Evolutionary conservation across 2,888 invertebrate species (phyloP).

Genomic region (Digitonthophagus gazella): DNA sequence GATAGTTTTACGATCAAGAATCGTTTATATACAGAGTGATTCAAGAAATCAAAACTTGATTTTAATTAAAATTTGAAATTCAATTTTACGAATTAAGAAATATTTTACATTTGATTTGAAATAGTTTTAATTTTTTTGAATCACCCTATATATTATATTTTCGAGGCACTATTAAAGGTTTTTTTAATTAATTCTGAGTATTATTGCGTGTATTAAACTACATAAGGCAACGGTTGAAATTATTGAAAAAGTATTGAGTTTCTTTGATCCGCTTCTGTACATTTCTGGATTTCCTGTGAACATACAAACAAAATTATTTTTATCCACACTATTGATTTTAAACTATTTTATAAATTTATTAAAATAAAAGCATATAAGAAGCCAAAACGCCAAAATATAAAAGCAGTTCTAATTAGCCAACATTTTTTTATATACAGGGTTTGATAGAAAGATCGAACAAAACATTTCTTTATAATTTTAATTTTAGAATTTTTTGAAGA

Average conservation of each 20-base stretch:
- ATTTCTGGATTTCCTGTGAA: slow-evolving; percentile 24
- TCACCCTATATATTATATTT: not conserved
- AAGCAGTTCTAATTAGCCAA: no score
- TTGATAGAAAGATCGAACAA: no score
- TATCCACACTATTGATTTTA: no score
- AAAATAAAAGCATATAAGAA: no score
- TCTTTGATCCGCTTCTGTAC: slow-evolving; percentile 21
- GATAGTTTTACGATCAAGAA: no score
- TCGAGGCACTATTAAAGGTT: not conserved
- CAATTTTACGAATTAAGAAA: not conserved
- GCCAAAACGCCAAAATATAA: no score
- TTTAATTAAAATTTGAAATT: not conserved
- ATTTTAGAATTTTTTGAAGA: no score
- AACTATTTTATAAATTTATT: no score
- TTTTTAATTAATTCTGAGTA: not conserved
- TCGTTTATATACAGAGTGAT: no score
- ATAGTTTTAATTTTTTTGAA: not conserved
- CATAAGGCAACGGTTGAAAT: slow-evolving; percentile 13
- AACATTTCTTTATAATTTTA: no score
- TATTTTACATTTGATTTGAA: not conserved
- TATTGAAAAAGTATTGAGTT: not conserved
- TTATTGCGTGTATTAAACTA: slow-evolving; percentile 9
- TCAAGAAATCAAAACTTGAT: not conserved
- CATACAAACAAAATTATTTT: not conserved
- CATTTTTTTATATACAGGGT: no score